Base-by-base conservation (phyloP, 35 echinoderm and acorn worm species). In the Lytechinus pictus region DNA sequence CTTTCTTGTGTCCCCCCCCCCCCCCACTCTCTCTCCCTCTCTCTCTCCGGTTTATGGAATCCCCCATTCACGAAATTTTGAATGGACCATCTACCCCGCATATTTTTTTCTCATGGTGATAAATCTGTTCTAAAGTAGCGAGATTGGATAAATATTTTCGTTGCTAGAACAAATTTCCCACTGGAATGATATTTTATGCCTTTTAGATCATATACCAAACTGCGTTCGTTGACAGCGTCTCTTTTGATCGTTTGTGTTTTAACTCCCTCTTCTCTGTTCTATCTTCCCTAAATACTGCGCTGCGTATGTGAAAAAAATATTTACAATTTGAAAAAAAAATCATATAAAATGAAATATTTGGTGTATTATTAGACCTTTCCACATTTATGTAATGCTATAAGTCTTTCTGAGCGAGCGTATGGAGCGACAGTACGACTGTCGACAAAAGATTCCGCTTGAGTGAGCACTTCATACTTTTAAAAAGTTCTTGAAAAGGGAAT, bases 51-150 rank as follows among this genome's bases (percentile, higher is more conserved):
- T 79, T 24, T 24, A 24, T 24, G 66, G 21, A 16, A 79, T 79
- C 21, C 66, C n/a, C 66, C 66, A 79, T 79, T 79, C 66, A 79
- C 19, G 21, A 79, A 79, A 14, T 24, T n/a, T 79, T 24, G 16
- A n/a, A 79, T 79, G 66, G 66, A 79, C 19, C 66, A 79, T 79
- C 66, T 79, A 21, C 24, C 61, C 19, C 61, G 12, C 14, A 16
- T 79, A 19, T 79, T 58, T 8, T 57, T 58, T 79, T 79, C 66
- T 79, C 66, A 79, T 79, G 66, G 66, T 79, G 66, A 79, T 79
- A 79, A 79, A 79, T 79, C 66, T 79, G 66, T 79, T 79, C 66
- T 24, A 79, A 79, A 79, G 66, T 79, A n/a, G 66, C 66, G 66
- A 24, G 66, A 79, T 79, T 79, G 66, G 66, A 24, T 79, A 79